Evolutionary conservation across 2,113 vertebrate genomes (phyloP), one percentile per base, ranked within the genome.

Genomic region (Clarias batrachus): DNA sequence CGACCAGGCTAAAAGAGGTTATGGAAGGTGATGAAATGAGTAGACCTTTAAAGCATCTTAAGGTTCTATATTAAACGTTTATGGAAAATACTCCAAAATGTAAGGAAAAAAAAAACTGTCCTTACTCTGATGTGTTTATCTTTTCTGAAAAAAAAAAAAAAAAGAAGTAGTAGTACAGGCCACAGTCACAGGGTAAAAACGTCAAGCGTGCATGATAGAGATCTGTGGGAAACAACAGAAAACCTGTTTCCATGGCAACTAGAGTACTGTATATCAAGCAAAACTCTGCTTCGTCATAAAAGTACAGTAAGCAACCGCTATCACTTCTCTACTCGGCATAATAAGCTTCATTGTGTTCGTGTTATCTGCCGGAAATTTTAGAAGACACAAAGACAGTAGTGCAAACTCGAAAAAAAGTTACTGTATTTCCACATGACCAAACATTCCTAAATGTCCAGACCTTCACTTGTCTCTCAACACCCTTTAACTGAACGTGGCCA

Each of bases 271-370:
- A 54, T 8, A 66, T 86, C 81, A 37, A 41, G 1, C 78, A 82
- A 86, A 90, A 90, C 86, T 86, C 71, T 81, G 89, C 86, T 25
- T 89, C 86, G 76, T 87, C n/a, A 76, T 65, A 8, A 85, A 88
- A 74, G 66, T n/a, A n/a, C n/a, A n/a, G n/a, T 65, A 70, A 89
- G 84, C 71, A 81, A 13, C 41, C 48, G n/a, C 60, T 0, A 6
- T 82, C 82, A 83, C 54, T 23, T 54, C 54, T 60, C 37, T 19
- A 25, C 27, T 11, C 37, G 81, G 80, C 76, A 83, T 71, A 56
- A 37, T 0, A n/a, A 73, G 48, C n/a, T 56, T 27, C 11, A 62
- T 57, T 82, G 37, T 60, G 57, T 48, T 48, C 48, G 65, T 73
- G 7, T 25, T 17, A 27, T 70, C 37, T 25, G 82, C 3, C n/a